Evolutionary conservation across 2,888 invertebrate species (phyloP).

Genomic region (Nemoura dubitans): DNA sequence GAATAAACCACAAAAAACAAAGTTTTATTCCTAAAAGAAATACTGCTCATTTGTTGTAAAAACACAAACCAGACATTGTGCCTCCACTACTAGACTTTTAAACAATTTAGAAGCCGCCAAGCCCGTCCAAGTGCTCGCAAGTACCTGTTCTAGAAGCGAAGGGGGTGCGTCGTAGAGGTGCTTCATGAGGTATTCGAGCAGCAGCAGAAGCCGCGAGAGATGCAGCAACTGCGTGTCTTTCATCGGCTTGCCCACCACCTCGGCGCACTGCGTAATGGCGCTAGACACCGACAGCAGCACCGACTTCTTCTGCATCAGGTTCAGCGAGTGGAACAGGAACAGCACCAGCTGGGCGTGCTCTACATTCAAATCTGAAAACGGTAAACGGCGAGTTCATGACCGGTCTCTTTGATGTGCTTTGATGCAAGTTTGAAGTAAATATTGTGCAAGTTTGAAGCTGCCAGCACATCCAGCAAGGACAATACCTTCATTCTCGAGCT

Average conservation of each 20-base stretch:
- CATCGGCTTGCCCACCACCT: conserved; percentile 63
- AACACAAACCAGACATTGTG: too few species aligned
- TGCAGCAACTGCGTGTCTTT: conserved; percentile 79
- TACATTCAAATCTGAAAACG: conserved; percentile 83
- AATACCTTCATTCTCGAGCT: conserved; percentile 77
- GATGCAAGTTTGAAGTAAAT: too few species aligned
- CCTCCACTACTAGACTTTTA: too few species aligned
- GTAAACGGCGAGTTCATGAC: conserved; percentile 50
- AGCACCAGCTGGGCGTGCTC: conserved; percentile 94
- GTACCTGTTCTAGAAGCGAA: conserved; percentile 83
- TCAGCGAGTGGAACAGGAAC: conserved; percentile 93
- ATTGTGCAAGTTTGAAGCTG: too few species aligned
- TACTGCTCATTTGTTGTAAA: too few species aligned
- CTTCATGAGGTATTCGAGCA: conserved; percentile 94
- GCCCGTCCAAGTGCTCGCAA: too few species aligned
- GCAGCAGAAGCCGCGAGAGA: conserved; percentile 81
- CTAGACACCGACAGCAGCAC: conserved; percentile 85
- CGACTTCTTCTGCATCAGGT: conserved; percentile 96
- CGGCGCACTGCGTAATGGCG: conserved; percentile 74
- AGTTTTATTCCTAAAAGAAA: too few species aligned
- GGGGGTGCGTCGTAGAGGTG: conserved; percentile 94
- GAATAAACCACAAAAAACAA: too few species aligned
- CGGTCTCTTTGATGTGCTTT: conserved; percentile 50
- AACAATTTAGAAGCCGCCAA: too few species aligned
- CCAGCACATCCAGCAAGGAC: not conserved